Conservation (phyloP, 2,797 vertebrate genomes). For the Falco novaeseelandiae region DNA sequence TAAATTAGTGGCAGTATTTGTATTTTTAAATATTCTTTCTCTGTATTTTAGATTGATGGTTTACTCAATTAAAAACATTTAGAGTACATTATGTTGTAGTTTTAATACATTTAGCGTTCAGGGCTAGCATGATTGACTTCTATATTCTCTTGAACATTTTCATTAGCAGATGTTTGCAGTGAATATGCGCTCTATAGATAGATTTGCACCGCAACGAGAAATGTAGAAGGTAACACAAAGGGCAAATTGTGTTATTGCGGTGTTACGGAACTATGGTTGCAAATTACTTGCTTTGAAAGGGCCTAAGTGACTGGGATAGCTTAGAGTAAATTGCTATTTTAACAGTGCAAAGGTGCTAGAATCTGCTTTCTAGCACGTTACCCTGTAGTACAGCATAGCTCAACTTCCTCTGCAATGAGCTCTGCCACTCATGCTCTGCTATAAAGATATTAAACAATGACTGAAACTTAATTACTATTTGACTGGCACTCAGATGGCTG, state of each 20-base stretch:
- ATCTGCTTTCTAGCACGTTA: neutral
- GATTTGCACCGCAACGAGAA: neutral
- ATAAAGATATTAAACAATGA: neutral
- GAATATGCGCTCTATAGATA: fast-evolving
- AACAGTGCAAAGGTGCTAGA: neutral
- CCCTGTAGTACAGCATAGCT: neutral
- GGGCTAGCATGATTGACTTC: neutral
- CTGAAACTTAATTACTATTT: neutral
- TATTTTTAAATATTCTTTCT: neutral
- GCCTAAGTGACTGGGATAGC: neutral
- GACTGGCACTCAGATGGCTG: neutral
- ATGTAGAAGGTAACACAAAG: neutral
- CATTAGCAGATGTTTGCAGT: neutral
- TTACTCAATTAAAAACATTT: neutral
- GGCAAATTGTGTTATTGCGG: neutral
- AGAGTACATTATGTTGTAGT: neutral
- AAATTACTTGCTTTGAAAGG: neutral
- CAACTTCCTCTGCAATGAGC: neutral
- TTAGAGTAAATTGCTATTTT: neutral
- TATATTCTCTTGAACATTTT: neutral
- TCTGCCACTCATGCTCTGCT: neutral
- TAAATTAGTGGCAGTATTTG: neutral
- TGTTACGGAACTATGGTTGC: neutral
- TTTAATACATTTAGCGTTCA: neutral
- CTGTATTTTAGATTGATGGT: neutral